Evolutionary conservation across 2,113 vertebrate species (phyloP), one percentile per base, ranked within the genome.

Genomic region (Paraplagusia blochii): DNA sequence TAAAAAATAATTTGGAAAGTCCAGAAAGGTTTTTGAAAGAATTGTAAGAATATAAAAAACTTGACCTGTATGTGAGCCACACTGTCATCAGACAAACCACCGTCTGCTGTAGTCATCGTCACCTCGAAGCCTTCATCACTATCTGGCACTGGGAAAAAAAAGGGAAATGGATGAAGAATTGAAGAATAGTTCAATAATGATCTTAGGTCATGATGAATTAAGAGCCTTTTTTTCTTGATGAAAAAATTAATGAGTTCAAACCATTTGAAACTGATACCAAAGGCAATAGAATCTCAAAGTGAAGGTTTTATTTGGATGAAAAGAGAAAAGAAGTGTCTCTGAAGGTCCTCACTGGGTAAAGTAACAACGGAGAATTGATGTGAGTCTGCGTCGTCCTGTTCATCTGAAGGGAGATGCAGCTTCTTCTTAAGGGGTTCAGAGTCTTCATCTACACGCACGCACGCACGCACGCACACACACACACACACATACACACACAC

Each of bases 41-140:
- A 29, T 29, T 6, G 22, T 29, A 6, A 6, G 22, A 29, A 29
- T 4, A 29, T 29, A 29, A 4, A 29, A 29, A 29, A 29, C 22
- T 6, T 29, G 22, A 51, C 95, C 94, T 99, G 93, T 63, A 95
- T 95, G 74, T 94, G 94, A 71, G 94, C 92, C 63, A 93, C 92
- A 16, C 91, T 93, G 19, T 92, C 94, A 74, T 94, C 92, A 0
- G 90, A 92, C 52, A 95, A 88, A 39, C 95, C 94, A 44, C 87
- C 88, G 45, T 93, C 94, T 33, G 92, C 90, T 46, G 94, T 92
- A 36, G 95, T 97, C 97, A 98, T 97, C 44, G 95, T 98, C 89
- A 98, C 94, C 94, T 98, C 96, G 72, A 98, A 96, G 87, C 94
- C 95, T 74, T 95, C 94, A 48, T 95, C 93, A 72, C 89, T 93